These are phyloP conservation scores for Engraulis encrasicolus DNA, from an alignment of 2,113 vertebrate species.

Conservation along the genomic window DNA sequence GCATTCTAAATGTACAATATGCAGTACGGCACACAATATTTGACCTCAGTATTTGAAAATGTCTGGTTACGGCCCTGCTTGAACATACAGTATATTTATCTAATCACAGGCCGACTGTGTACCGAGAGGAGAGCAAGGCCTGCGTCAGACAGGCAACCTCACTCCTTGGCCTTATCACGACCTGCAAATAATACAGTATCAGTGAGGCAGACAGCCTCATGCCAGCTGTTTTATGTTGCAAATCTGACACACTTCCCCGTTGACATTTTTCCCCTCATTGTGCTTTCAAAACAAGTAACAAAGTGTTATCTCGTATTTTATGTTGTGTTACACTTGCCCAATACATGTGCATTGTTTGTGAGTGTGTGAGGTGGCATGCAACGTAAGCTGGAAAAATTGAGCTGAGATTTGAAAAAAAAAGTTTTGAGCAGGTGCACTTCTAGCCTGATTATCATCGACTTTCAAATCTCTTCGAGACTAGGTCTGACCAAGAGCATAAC, in stretches of 20 bases:
- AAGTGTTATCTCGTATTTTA: not conserved
- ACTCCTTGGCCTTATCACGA: conserved; percentile 31
- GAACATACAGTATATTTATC: conserved; percentile 56
- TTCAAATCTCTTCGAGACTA: too few species aligned
- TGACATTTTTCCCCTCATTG: not conserved
- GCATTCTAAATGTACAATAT: too few species aligned
- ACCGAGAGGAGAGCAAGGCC: not conserved
- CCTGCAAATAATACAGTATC: not conserved
- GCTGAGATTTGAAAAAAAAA: too few species aligned
- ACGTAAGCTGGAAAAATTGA: too few species aligned
- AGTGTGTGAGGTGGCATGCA: too few species aligned
- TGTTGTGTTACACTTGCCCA: not conserved
- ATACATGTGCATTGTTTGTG: not conserved
- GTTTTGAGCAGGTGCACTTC: too few species aligned
- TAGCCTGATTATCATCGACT: too few species aligned
- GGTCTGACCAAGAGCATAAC: too few species aligned
- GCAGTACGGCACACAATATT: too few species aligned
- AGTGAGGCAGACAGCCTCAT: not conserved
- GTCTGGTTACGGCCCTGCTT: too few species aligned
- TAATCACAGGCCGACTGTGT: conserved; percentile 56
- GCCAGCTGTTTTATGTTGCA: not conserved
- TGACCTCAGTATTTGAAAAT: too few species aligned
- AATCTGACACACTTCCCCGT: not conserved
- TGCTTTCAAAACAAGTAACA: not conserved
- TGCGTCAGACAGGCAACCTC: conserved; percentile 44